Base-by-base conservation (phyloP, 2,888 invertebrate genomes). In the Latrodectus elegans region DNA sequence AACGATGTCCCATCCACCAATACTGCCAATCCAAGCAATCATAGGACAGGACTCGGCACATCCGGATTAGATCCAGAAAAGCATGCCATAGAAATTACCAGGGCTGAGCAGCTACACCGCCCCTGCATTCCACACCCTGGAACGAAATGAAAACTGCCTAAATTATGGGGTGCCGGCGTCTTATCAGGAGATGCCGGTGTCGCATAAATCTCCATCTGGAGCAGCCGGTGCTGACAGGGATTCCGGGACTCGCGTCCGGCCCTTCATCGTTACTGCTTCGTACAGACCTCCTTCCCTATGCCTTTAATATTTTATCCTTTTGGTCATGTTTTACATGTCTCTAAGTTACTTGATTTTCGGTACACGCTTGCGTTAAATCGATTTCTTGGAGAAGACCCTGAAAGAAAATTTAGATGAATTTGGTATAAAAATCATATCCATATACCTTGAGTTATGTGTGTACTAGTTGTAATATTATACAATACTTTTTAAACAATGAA, bases 111-210 rank as follows among this genome's bases (percentile, higher is more conserved):
- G 74, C 38, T 73, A 15, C 51, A 55, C 17, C 51, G 67, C 79
- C 64, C 65, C 71, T 65, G 73, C 73, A 79, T 75, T 85, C 74
- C 79, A 26, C 55, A 12, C 76, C 73, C 55, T 14, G 81, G 53
- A 49, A 60, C 87, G 87, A 87, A 88, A 88, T 88, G 87, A 88
- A 88, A 88, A 88, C 74, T 82, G 82, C 82, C 82, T 83, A 74
- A 88, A 83, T 88, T 88, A 88, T 88, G 87, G 87, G 73, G 87
- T 88, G 87, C 65, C 74, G 78, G 74, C 78, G 78, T 83, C 78
- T 88, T 78, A 74, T 73, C 74, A 72, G 74, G 74, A 79, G 78
- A 79, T 85, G 73, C 85, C 87, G 87, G 68, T 53, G 51, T 64
- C 77, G 52, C 78, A 78, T 88, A 88, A 88, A 82, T 88, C 87